Percentiles rank a stretch among this genome's conserved stretches.
phyloP scores from a whole-genome alignment of 2,888 invertebrate species.

The Pristionchus maxplancki region DNA sequence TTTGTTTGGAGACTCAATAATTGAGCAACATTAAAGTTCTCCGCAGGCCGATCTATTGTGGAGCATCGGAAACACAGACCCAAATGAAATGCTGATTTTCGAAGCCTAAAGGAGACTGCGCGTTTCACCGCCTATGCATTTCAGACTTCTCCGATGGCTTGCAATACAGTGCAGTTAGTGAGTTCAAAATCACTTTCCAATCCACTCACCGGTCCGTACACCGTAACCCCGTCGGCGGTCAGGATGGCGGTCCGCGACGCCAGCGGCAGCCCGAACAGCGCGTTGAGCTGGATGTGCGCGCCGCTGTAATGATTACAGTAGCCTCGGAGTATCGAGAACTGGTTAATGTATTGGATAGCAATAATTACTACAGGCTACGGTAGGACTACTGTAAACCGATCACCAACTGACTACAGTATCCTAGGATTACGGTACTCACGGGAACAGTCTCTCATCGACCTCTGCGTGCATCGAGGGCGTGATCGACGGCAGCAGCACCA shows the following conservation, averaged over 20 bases:
- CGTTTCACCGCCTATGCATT: neutral
- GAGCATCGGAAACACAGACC: too few relatives aligned
- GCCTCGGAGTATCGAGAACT: neutral
- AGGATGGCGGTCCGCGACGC: neutral
- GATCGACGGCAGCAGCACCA: conserved; percentile 39
- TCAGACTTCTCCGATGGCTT: neutral
- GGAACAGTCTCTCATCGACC: conserved; percentile 16
- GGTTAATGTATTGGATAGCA: neutral
- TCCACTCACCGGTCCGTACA: conserved; percentile 24
- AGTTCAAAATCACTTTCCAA: too few relatives aligned
- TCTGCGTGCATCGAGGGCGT: conserved; percentile 19
- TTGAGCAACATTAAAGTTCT: too few relatives aligned
- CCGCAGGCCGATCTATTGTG: too few relatives aligned
- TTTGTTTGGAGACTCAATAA: too few relatives aligned
- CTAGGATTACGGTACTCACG: neutral
- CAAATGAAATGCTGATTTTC: too few relatives aligned
- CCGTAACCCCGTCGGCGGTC: neutral
- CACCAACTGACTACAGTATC: neutral
- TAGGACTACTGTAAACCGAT: neutral
- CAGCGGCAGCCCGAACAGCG: conserved; percentile 9
- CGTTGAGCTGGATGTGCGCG: neutral
- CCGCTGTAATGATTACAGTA: conserved; percentile 4
- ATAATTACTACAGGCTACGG: neutral
- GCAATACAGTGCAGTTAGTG: too few relatives aligned
- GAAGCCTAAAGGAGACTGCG: too few relatives aligned